Base-by-base conservation (phyloP, 92 coral and sea anemone species). In the Porites evermanni region DNA sequence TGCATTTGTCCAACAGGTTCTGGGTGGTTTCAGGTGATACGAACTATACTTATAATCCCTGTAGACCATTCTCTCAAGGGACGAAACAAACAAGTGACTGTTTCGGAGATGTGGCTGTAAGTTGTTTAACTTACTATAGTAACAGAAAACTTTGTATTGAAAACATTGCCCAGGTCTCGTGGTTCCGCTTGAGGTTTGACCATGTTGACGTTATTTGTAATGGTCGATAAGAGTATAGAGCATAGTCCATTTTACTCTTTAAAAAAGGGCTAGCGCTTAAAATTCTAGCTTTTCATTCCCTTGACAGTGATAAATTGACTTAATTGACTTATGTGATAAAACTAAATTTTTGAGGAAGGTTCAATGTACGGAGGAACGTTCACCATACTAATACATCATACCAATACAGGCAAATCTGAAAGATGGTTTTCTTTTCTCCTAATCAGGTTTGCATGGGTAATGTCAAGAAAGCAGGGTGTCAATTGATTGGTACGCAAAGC, bases 101-200 rank as follows among this genome's bases (percentile, higher is more conserved):
- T 66, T 66, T 19, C 26, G 38, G 70, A 8, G 38, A 66, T 66
- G 70, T 66, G 11, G 70, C 70, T n/a, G 70, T 66, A 66, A 66
- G 70, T 66, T 66, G 70, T 7, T 11, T 56, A 14, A 3, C 12
- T 56, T 56, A 2, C 60, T 54, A 54, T 54, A 9, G 11, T 38
- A 38, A 38, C 47, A 38, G 47, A 38, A 38, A 3, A 38, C 47
- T 38, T 38, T 38, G 47, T 38, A 0, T 38, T 38, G 47, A 38
- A 38, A 38, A 4, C 47, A 38, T 38, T 38, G 7, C 47, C 0
- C 6, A 38, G 47, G 47, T 38, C 47, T 38, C 47, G 47, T 38
- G 47, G 47, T 4, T 38, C 47, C 47, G 4, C 47, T 38, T 38
- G 0, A 38, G 17, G 23, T 66, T 19, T 19, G 38, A 32, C 7